phyloP scores from a whole-genome alignment of 2,888 invertebrate genomes.

The Brachycybe producta region DNA sequence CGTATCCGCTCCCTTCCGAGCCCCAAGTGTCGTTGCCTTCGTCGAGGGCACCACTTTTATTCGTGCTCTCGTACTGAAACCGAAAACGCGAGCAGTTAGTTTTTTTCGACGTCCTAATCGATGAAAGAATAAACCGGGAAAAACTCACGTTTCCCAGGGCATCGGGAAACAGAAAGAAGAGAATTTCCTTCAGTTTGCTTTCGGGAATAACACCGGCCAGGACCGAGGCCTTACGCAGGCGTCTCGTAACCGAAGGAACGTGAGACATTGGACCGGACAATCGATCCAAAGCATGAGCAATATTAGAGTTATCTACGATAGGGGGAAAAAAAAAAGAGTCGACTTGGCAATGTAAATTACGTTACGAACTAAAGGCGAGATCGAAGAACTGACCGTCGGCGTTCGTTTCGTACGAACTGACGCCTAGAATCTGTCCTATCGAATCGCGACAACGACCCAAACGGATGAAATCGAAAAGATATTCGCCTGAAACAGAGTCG shows the following conservation, averaged over 20 bases:
- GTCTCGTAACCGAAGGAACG: conserved; percentile 34
- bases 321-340: conserved; percentile 21
- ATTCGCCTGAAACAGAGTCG: conserved; percentile 28
- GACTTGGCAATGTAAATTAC: conserved; percentile 22
- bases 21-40: no score
- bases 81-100: no score
- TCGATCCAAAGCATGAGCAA: conserved; percentile 41
- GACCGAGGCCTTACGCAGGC: conserved; percentile 18
- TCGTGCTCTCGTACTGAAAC: no score
- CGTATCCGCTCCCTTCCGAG: no score
- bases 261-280: conserved; percentile 53
- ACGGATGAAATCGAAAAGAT: conserved; percentile 30
- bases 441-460: conserved; percentile 29
- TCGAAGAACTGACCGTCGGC: no score
- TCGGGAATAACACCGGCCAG: conserved; percentile 63
- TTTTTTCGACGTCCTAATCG: no score
- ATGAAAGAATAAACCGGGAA: no score
- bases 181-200: conserved; percentile 56
- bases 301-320: conserved; percentile 25
- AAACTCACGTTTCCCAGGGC: conserved; percentile 52
- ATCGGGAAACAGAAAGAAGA: conserved; percentile 80
- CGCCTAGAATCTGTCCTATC: conserved; percentile 31
- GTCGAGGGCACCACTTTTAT: no score
- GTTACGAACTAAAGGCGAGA: conserved; percentile 21
- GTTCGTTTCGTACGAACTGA: conserved; percentile 22